Base-by-base conservation (phyloP, 2,113 vertebrate genomes). In the Toxostoma redivivum region DNA sequence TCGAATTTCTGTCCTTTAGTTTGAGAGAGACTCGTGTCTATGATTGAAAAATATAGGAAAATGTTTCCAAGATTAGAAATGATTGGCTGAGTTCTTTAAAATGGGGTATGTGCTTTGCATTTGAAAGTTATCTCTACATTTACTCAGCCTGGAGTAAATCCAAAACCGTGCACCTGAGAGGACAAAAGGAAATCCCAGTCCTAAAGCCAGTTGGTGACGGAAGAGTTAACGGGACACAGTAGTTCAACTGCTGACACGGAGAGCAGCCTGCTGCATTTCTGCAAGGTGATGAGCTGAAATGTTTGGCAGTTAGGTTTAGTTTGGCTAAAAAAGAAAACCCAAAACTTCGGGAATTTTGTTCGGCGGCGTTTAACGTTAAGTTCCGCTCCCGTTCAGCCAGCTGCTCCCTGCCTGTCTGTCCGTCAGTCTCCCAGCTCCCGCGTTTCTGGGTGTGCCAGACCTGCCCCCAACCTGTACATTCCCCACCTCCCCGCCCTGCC, bases 381-480 rank as follows among this genome's bases (percentile, higher is more conserved):
- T 27, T 69, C 30, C 2, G 0, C 60, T 9, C 30, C 44, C 28
- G 0, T 51, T 16, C 12, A 7, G 38, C 47, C 54, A 12, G 54
- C 54, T 5, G 24, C 57, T 72, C 54, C 27, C 30, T 16, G 61
- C 25, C 66, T 45, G 30, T 6, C 79, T 11, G 45, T 14, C 53
- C 2, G 50, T 51, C 27, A 15, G 12, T 48, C 91, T 69, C 90
- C 77, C 77, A 50, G 64, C 70, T 82, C 91, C 30, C 6, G 23
- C 79, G 28, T 80, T 53, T 38, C 82, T 71, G 98, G 97, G 97
- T 96, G 97, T 95, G 97, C 95, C 97, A 7, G 84, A 74, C 62
- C 94, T 38, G 88, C 94, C 90, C 73, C 66, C 73, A 97, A 98
- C 98, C 98, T 98, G 97, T 96, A 28, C 78, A 20, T 80, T 90